phyloP scores from a whole-genome alignment of 2,888 invertebrate species.

The Stenodera caucasica region DNA sequence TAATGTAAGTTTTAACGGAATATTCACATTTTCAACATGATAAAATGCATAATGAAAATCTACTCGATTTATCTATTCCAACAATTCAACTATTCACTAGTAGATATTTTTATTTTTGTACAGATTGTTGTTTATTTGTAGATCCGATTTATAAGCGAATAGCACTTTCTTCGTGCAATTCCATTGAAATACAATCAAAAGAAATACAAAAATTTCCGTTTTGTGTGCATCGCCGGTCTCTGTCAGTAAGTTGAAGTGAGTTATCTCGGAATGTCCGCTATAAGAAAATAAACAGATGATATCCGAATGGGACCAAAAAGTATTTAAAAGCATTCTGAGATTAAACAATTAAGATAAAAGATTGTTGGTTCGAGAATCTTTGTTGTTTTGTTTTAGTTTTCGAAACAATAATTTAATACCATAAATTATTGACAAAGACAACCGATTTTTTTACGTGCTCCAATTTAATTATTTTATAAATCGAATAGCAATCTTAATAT shows the following conservation, averaged over 20 bases:
- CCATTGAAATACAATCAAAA: not conserved
- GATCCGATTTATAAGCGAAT: not conserved
- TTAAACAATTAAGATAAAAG: conserved; percentile 50
- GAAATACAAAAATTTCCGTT: not conserved
- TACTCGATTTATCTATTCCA: not conserved
- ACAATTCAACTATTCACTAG: not conserved
- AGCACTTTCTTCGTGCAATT: not conserved
- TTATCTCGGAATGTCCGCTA: conserved; percentile 19
- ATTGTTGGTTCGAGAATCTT: conserved; percentile 32
- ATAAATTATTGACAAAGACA: too few species aligned
- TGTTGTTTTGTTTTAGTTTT: conserved; percentile 32
- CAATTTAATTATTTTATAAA: not conserved
- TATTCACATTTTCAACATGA: not conserved
- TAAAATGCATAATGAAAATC: too few species aligned
- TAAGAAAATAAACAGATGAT: conserved; percentile 35
- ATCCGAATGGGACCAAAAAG: conserved; percentile 46
- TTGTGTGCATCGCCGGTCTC: not conserved
- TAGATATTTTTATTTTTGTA: not conserved
- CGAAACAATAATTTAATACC: conserved; percentile 38
- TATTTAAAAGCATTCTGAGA: conserved; percentile 53
- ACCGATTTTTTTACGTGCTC: too few species aligned
- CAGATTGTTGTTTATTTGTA: too few species aligned
- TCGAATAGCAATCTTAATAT: not conserved
- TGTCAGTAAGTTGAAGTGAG: conserved; percentile 11
- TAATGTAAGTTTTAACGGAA: conserved; percentile 29